phyloP scores from a whole-genome alignment of 2,797 vertebrate species.

The Channa striata region DNA sequence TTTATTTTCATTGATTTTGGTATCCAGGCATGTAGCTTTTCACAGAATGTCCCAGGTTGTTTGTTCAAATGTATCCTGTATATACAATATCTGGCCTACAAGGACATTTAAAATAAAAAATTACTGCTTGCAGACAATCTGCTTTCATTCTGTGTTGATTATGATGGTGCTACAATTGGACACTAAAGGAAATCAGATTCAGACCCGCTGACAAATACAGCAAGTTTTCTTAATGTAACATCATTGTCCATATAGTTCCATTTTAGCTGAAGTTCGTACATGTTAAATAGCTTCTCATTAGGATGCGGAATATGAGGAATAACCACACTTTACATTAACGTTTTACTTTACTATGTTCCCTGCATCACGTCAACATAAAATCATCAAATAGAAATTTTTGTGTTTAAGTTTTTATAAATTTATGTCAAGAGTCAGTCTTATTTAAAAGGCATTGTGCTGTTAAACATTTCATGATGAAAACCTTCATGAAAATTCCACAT shows the following conservation, averaged over 20 bases:
- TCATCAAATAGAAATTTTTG: no score
- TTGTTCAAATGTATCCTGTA: no score
- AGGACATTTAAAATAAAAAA: neutral
- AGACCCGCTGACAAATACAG: conserved; percentile 2
- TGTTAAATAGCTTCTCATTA: conserved; percentile 30
- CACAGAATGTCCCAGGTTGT: neutral
- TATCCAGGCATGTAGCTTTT: neutral
- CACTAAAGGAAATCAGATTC: neutral
- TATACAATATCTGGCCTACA: neutral
- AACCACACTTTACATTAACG: neutral
- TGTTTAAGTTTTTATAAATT: no score
- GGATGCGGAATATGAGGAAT: neutral
- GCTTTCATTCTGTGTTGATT: neutral
- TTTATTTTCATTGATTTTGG: neutral
- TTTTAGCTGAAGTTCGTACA: neutral
- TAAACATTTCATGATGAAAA: no score
- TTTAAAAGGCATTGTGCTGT: no score
- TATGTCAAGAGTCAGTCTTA: neutral
- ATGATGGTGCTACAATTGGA: neutral
- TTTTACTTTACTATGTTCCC: neutral
- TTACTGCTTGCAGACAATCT: neutral
- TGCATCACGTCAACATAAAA: no score
- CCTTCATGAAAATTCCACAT: neutral
- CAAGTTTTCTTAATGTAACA: neutral
- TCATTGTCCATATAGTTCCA: neutral